Percentiles rank a stretch among this genome's conserved stretches.
These are phyloP conservation scores for Metopolophium dirhodum DNA, from an alignment of 1,140 invertebrate species.

Conservation along the genomic window DNA sequence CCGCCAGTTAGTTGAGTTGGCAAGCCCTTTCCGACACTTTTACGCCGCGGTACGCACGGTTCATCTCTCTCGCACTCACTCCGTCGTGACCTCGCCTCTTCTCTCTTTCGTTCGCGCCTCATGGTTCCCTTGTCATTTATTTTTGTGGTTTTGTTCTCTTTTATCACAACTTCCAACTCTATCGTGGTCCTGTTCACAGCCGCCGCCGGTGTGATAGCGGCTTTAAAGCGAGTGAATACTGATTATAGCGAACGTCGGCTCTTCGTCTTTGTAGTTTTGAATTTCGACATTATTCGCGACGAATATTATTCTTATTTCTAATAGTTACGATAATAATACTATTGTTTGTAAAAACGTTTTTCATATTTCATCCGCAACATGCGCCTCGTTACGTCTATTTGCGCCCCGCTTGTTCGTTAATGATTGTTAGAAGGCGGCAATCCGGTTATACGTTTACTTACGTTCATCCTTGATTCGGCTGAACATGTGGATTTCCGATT, in stretches of 20 bases:
- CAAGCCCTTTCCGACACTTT: background rate
- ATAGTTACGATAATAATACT: background rate
- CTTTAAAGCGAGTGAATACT: too few relatives aligned
- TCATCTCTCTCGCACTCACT: background rate
- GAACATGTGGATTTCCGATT: background rate
- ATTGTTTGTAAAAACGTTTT: background rate
- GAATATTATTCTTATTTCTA: background rate
- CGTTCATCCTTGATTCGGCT: background rate
- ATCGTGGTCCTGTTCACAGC: too few relatives aligned
- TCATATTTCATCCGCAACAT: background rate
- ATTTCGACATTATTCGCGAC: background rate
- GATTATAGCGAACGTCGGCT: background rate
- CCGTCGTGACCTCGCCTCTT: background rate
- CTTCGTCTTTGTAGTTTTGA: background rate
- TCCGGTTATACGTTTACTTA: background rate
- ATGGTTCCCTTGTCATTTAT: background rate
- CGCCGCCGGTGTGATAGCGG: background rate
- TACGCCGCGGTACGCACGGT: background rate
- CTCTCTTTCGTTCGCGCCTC: background rate
- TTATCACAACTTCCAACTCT: background rate
- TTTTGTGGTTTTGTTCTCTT: background rate
- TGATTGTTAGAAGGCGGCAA: background rate
- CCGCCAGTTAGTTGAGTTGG: background rate
- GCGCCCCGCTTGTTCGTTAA: background rate
- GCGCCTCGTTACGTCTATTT: background rate